Conservation (phyloP, 2,888 invertebrate genomes). For the Parnassius smintheus region DNA sequence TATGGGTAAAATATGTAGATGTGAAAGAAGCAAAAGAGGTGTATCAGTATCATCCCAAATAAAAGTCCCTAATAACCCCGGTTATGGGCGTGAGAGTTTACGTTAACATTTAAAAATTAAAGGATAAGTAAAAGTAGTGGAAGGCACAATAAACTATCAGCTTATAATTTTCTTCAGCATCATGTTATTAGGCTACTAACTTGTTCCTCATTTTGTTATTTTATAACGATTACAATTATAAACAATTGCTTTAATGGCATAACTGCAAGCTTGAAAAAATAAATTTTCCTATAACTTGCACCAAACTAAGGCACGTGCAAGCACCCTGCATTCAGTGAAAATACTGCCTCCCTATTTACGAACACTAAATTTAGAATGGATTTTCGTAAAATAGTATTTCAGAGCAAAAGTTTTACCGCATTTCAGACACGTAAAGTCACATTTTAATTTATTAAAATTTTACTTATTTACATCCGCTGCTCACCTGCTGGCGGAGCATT, state of each 20-base stretch:
- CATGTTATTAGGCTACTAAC: too few species aligned
- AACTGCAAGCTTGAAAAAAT: slow-evolving; percentile 13
- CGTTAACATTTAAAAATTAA: too few species aligned
- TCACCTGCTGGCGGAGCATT: slow-evolving; percentile 32
- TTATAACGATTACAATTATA: neutral
- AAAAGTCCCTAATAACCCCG: too few species aligned
- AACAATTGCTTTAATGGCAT: neutral
- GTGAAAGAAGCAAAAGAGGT: too few species aligned
- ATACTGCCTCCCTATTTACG: slow-evolving; percentile 32
- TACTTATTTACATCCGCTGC: slow-evolving; percentile 20
- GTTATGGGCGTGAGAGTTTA: too few species aligned
- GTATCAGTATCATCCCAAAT: too few species aligned
- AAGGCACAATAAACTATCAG: too few species aligned
- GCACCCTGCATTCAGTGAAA: slow-evolving; percentile 23
- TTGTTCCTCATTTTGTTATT: too few species aligned
- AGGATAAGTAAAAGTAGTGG: too few species aligned
- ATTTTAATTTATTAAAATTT: slow-evolving; percentile 22
- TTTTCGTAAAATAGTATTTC: slow-evolving; percentile 37
- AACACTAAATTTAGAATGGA: slow-evolving; percentile 37
- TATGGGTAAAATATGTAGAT: too few species aligned
- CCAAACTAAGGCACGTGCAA: slow-evolving; percentile 14
- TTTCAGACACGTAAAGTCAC: slow-evolving; percentile 22
- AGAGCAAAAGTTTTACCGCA: slow-evolving; percentile 35
- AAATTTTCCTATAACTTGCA: slow-evolving; percentile 19
- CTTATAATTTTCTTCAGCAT: too few species aligned